These are phyloP conservation scores for Macrobrachium nipponense DNA, from an alignment of 1,140 invertebrate species.

Conservation along the genomic window DNA sequence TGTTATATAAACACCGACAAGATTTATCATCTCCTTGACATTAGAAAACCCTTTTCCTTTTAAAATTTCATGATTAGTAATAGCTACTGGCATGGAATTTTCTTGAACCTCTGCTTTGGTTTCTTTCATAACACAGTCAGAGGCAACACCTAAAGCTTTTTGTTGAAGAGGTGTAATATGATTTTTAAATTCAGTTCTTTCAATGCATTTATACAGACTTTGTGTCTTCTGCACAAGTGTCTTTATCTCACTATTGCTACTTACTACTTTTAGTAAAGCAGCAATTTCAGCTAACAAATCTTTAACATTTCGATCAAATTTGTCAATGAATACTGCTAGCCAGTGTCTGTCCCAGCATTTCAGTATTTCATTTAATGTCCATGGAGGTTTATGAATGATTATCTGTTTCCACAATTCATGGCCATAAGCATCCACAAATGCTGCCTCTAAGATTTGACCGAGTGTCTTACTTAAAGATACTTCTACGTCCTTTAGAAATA, in stretches of 20 bases:
- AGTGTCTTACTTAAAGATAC: constrained; percentile 35
- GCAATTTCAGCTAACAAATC: constrained; percentile 20
- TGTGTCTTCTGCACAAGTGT: constrained; percentile 2
- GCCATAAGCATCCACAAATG: constrained; percentile 49
- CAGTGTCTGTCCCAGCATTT: constrained; percentile 60
- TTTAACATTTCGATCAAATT: constrained; percentile 38
- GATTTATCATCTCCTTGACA: constrained; percentile 50
- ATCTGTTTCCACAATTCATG: constrained; percentile 46
- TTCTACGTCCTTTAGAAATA: too few species aligned
- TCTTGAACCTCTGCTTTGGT: background rate
- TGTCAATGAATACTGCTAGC: constrained; percentile 57
- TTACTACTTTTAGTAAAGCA: background rate
- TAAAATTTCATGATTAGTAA: background rate
- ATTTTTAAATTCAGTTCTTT: constrained; percentile 6
- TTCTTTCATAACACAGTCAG: constrained; percentile 5
- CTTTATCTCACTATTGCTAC: constrained; percentile 1
- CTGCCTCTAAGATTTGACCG: constrained; percentile 36
- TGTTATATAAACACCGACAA: constrained; percentile 36
- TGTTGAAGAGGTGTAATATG: constrained; percentile 25
- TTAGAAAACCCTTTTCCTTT: background rate
- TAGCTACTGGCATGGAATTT: background rate
- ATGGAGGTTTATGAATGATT: constrained; percentile 54
- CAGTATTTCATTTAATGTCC: constrained; percentile 48
- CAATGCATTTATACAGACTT: constrained; percentile 16
- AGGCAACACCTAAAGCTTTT: background rate